These are phyloP conservation scores for Drosophila sp. DNA, from an alignment of 1,140 invertebrate genomes.

Conservation along the genomic window DNA sequence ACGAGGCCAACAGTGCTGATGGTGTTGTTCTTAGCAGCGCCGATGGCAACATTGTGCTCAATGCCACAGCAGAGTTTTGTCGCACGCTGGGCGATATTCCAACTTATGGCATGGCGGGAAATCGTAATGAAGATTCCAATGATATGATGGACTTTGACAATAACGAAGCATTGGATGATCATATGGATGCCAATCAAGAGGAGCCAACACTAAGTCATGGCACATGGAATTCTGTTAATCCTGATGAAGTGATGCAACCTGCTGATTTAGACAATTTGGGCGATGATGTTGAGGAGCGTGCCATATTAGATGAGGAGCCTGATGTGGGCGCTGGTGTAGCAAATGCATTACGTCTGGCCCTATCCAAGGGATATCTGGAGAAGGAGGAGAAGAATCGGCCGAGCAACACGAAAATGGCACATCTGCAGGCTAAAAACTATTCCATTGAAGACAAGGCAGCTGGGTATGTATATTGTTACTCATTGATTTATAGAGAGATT, in stretches of 20 bases:
- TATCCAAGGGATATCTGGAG: constrained; percentile 98
- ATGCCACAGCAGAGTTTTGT: constrained; percentile 98
- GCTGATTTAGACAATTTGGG: constrained; percentile 76
- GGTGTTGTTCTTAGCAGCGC: constrained; percentile 37
- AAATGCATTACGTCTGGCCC: constrained; percentile 95
- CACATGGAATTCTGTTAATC: constrained; percentile 86
- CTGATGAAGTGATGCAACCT: constrained; percentile 80
- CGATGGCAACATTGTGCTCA: constrained; percentile 91
- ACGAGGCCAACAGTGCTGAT: constrained; percentile 54
- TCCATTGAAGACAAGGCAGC: constrained; percentile 98
- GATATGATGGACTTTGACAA: constrained; percentile 88
- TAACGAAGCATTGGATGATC: constrained; percentile 63
- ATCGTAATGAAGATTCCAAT: constrained; percentile 92
- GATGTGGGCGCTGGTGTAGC: constrained; percentile 96
- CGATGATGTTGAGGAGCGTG: constrained; percentile 86
- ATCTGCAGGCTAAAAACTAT: constrained; percentile 95
- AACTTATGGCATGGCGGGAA: constrained; percentile 94
- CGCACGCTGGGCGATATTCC: constrained; percentile 97
- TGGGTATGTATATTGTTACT: constrained; percentile 85
- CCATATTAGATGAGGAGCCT: constrained; percentile 97
- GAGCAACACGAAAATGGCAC: constrained; percentile 89
- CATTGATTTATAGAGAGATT: background rate
- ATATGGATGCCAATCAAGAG: constrained; percentile 56
- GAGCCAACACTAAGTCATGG: constrained; percentile 69
- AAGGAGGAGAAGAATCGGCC: constrained; percentile 91